Evolutionary conservation across 2,113 vertebrate genomes (phyloP), one percentile per base, ranked within the genome.

Genomic region (Crotalus tigris): DNA sequence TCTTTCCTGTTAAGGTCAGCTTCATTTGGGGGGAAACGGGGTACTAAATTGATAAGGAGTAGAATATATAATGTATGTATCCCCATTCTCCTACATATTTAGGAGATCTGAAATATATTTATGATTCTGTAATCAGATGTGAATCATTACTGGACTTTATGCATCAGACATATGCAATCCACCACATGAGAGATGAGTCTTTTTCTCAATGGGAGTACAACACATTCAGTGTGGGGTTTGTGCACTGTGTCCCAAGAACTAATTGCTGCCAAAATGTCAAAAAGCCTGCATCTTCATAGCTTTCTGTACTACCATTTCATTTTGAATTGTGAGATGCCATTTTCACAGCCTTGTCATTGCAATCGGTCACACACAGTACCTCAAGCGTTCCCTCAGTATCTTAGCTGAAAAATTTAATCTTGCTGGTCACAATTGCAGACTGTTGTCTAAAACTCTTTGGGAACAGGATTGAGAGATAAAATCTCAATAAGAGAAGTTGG

Each of bases 321-420:
- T 97, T 95, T 93, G 95, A 95, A 96, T 97, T 93, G 94, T 95
- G 92, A 96, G 92, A 94, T 94, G 90, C 95, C 96, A 97, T 96
- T 96, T 97, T 86, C 96, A 94, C 95, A 95, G 94, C 97, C 97
- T 89, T 96, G 96, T 95, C 96, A 96, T 95, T 87, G 95, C 95
- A 92, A 96, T 97, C 96, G 96, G 97, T 96, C 95, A 97, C 95
- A 95, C 95, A 55, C 1, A 93, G 88, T 51, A 94, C 93, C 0
- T 0, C 87, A 85, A 95, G 94, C 75, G 93, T 88, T 90, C 93
- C 91, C 92, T 93, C 94, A 91, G 91, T 96, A 93, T 95, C 96
- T 95, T 93, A 6, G 69, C 94, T 23, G 96, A 92, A 59, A 95
- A 96, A 94, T 96, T 94, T 96, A 96, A 96, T 97, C 96, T 97